Conservation (phyloP, 2,888 invertebrate species). For the Aspidiotus rigidus region DNA sequence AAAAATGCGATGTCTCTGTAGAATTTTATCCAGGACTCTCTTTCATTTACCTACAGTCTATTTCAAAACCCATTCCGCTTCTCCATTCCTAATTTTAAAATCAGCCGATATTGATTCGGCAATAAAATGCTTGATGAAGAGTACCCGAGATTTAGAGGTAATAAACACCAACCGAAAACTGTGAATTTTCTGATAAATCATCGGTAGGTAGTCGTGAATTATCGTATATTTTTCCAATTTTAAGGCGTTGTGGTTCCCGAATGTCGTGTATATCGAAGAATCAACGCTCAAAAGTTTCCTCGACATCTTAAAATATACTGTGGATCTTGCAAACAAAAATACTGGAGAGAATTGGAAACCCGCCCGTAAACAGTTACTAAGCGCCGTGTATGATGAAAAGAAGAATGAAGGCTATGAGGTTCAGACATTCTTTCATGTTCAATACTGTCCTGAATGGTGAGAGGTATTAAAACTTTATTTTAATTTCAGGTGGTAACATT, state of each 20-base stretch:
- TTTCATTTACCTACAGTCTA: too few relatives aligned
- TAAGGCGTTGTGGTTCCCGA: conserved; percentile 21
- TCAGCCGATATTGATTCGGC: conserved; percentile 27
- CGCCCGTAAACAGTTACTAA: conserved; percentile 3
- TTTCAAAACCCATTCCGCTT: too few relatives aligned
- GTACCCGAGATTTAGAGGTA: conserved; percentile 14
- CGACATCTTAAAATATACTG: not conserved
- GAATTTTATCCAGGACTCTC: too few relatives aligned
- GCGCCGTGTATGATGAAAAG: conserved; percentile 17
- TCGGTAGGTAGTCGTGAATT: not conserved
- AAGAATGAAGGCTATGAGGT: conserved; percentile 11
- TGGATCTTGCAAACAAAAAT: not conserved
- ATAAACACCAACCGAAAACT: too few relatives aligned
- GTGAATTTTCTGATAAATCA: not conserved
- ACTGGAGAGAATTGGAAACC: not conserved
- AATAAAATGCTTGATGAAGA: conserved; percentile 7
- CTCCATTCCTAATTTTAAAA: conserved; percentile 17
- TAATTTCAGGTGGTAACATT: conserved; percentile 14
- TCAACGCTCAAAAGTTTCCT: conserved; percentile 18
- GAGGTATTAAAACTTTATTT: not conserved
- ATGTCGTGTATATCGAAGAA: conserved; percentile 26
- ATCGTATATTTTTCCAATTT: not conserved
- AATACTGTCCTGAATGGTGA: not conserved
- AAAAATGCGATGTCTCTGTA: too few relatives aligned
- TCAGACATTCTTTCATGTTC: not conserved